These are phyloP conservation scores for Cacoxenus indagator DNA, from an alignment of 2,888 invertebrate species.

Conservation along the genomic window DNA sequence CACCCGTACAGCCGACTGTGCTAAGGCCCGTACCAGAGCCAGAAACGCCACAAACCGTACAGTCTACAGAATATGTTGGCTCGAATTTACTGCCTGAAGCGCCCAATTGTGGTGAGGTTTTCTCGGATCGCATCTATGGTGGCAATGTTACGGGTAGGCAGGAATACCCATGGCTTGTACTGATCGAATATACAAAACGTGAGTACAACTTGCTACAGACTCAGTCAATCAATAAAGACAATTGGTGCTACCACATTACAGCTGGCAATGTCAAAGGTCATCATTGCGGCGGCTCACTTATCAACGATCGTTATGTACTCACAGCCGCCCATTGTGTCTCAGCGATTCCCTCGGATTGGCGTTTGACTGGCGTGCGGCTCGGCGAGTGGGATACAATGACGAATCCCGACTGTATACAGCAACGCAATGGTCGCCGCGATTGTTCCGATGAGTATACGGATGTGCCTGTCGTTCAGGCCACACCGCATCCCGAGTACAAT, in stretches of 20 bases:
- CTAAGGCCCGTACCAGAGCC: conserved; percentile 18
- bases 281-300: conserved; percentile 82
- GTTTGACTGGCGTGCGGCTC: conserved; percentile 68
- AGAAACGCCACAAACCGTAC: background rate
- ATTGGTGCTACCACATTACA: conserved; percentile 48
- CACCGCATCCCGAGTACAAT: conserved; percentile 77
- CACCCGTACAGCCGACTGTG: background rate
- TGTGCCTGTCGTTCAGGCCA: conserved; percentile 75
- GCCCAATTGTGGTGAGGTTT: conserved; percentile 60
- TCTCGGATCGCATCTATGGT: conserved; percentile 74
- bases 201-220: background rate
- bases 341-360: conserved; percentile 77
- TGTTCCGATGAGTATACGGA: conserved; percentile 76
- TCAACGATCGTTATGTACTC: conserved; percentile 76
- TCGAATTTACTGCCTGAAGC: conserved; percentile 41
- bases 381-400: conserved; percentile 68
- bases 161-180: conserved; percentile 74
- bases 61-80: conserved; percentile 47
- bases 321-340: conserved; percentile 85
- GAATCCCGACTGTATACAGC: conserved; percentile 60
- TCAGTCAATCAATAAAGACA: background rate
- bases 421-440: conserved; percentile 63
- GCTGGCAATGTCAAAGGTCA: conserved; percentile 75
- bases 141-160: conserved; percentile 74
- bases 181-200: conserved; percentile 71